These are phyloP conservation scores for Drosophila mimetica DNA, from an alignment of 2,888 invertebrate species.

Conservation along the genomic window DNA sequence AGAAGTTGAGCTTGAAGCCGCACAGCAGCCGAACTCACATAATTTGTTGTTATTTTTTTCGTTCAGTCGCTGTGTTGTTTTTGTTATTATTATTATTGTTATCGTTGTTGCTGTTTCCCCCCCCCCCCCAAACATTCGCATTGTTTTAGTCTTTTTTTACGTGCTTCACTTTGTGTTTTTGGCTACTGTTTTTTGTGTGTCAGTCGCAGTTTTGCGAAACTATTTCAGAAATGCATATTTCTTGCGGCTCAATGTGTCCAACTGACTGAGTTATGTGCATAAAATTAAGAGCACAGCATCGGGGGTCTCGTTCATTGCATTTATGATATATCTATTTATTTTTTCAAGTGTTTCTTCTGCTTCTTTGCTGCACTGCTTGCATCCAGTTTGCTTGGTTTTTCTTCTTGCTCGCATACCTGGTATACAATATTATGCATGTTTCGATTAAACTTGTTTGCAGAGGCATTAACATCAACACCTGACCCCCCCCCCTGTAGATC, in stretches of 20 bases:
- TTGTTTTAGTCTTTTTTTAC: slow-evolving; percentile 47
- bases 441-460: slow-evolving; percentile 55
- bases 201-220: slow-evolving; percentile 34
- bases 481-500: slow-evolving; percentile 14
- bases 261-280: slow-evolving; percentile 33
- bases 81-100: not conserved
- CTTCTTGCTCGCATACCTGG: not conserved
- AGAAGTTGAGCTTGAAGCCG: slow-evolving; percentile 17
- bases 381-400: slow-evolving; percentile 16
- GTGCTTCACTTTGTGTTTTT: slow-evolving; percentile 46
- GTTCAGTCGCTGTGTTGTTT: not conserved
- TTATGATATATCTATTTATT: too few relatives aligned
- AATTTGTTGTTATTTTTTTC: slow-evolving; percentile 7
- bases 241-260: slow-evolving; percentile 32
- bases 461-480: slow-evolving; percentile 40
- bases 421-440: slow-evolving; percentile 59
- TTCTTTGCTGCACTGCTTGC: slow-evolving; percentile 16
- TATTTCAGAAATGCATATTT: slow-evolving; percentile 41
- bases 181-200: slow-evolving; percentile 21
- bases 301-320: too few relatives aligned
- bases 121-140: slow-evolving; percentile 27
- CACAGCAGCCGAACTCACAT: slow-evolving; percentile 19
- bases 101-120: slow-evolving; percentile 12
- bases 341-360: not conserved
- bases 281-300: not conserved